Conservation (phyloP, 2,888 invertebrate genomes). For the Herminia tarsipennalis region DNA sequence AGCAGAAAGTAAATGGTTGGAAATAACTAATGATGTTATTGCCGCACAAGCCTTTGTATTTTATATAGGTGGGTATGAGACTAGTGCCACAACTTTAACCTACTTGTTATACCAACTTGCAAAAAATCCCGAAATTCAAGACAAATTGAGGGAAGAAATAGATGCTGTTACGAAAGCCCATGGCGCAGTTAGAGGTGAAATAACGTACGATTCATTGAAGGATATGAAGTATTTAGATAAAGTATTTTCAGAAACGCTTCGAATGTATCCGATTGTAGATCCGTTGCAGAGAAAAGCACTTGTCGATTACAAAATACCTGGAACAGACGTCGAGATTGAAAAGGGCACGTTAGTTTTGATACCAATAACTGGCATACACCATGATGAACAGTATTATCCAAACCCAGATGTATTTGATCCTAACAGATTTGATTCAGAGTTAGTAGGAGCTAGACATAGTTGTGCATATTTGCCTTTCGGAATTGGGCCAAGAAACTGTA, state of each 20-base stretch:
- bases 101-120: slow-evolving; percentile 44
- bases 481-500: slow-evolving; percentile 71
- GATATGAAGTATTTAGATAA: slow-evolving; percentile 69
- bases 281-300: slow-evolving; percentile 61
- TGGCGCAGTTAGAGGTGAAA: slow-evolving; percentile 52
- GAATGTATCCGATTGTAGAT: slow-evolving; percentile 74
- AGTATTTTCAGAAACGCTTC: slow-evolving; percentile 66
- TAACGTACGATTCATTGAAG: slow-evolving; percentile 65
- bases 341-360: slow-evolving; percentile 59
- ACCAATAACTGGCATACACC: slow-evolving; percentile 66
- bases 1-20: slow-evolving; percentile 24
- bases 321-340: slow-evolving; percentile 57
- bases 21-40: slow-evolving; percentile 53
- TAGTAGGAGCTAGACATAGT: slow-evolving; percentile 51
- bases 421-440: slow-evolving; percentile 67
- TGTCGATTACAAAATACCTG: slow-evolving; percentile 61
- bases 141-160: slow-evolving; percentile 57
- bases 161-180: slow-evolving; percentile 51
- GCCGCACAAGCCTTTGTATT: slow-evolving; percentile 68
- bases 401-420: slow-evolving; percentile 76
- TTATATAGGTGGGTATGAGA: slow-evolving; percentile 71
- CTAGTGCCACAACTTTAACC: slow-evolving; percentile 64
- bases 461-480: slow-evolving; percentile 73
- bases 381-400: slow-evolving; percentile 68
- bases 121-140: slow-evolving; percentile 63